A percentile compares a stretch with the other conserved stretches of the same genome.
These are phyloP conservation scores for Mus caroli DNA, from an alignment of 2,797 vertebrate genomes.

Conservation along the genomic window DNA sequence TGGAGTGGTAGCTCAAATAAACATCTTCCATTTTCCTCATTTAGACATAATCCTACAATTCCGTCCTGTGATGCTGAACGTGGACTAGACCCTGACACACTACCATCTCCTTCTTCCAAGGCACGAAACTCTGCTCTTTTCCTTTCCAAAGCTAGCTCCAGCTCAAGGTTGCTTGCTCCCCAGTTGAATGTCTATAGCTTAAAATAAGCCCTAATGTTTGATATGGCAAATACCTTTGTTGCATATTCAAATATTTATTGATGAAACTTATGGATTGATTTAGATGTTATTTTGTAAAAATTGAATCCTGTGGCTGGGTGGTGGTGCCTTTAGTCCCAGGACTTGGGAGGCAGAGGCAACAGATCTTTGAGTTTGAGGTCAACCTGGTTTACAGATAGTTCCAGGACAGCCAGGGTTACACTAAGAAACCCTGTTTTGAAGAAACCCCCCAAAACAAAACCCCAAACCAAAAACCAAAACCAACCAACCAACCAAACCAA, in stretches of 20 bases:
- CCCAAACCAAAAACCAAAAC: background rate
- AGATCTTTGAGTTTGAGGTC: background rate
- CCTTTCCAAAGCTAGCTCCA: too few relatives aligned
- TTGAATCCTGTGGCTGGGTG: background rate
- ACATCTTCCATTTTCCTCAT: slow-evolving; percentile 96
- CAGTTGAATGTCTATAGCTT: background rate
- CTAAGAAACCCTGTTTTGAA: background rate
- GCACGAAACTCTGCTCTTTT: slow-evolving; percentile 94
- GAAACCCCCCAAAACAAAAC: background rate
- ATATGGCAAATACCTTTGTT: background rate
- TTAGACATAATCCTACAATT: slow-evolving; percentile 89
- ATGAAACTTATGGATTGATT: slow-evolving; percentile 45
- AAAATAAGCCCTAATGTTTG: slow-evolving; percentile 11
- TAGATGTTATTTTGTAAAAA: slow-evolving; percentile 20
- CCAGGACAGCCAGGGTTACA: background rate
- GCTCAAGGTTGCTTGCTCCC: too few relatives aligned
- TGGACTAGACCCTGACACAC: slow-evolving; percentile 95
- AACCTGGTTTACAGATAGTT: background rate
- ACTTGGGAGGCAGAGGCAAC: background rate
- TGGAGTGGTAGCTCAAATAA: slow-evolving; percentile 93
- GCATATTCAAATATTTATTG: slow-evolving; percentile 14
- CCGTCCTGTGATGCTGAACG: slow-evolving; percentile 92
- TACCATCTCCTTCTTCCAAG: slow-evolving; percentile 97
- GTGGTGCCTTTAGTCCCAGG: background rate
- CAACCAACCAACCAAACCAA: too few relatives aligned